phyloP scores from a whole-genome alignment of 2,888 invertebrate species.

The Morinoia aosen region DNA sequence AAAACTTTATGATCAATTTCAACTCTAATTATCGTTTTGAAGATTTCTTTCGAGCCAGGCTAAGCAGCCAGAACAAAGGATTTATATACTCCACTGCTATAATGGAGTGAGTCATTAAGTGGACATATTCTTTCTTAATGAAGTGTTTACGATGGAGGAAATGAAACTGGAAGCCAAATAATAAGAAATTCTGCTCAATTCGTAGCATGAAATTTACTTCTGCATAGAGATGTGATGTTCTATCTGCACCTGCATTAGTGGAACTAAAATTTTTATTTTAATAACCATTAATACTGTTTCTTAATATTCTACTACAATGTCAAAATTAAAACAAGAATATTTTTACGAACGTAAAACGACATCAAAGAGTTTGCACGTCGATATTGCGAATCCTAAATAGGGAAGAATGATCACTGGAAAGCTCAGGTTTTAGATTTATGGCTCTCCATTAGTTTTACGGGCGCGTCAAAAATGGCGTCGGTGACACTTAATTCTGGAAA shows the following conservation, averaged over 20 bases:
- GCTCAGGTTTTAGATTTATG: slow-evolving; percentile 2
- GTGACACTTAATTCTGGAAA: slow-evolving; percentile 17
- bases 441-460: slow-evolving; percentile 17
- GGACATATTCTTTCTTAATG: background rate
- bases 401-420: background rate
- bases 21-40: too few species aligned
- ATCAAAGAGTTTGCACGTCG: background rate
- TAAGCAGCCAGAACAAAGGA: background rate
- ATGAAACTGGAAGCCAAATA: background rate
- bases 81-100: background rate
- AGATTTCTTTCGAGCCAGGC: too few species aligned
- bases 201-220: background rate
- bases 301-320: too few species aligned
- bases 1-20: too few species aligned
- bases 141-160: background rate
- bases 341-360: background rate
- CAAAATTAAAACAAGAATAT: too few species aligned
- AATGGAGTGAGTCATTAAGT: background rate
- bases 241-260: too few species aligned
- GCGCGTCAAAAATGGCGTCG: background rate
- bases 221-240: background rate
- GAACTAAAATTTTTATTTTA: too few species aligned
- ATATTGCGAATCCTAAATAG: background rate
- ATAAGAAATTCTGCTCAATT: background rate
- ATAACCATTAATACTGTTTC: too few species aligned